Percentiles rank a stretch among this genome's conserved stretches.
Evolutionary conservation across 2,888 invertebrate genomes (phyloP).

Genomic region (Catocala fraxini): DNA sequence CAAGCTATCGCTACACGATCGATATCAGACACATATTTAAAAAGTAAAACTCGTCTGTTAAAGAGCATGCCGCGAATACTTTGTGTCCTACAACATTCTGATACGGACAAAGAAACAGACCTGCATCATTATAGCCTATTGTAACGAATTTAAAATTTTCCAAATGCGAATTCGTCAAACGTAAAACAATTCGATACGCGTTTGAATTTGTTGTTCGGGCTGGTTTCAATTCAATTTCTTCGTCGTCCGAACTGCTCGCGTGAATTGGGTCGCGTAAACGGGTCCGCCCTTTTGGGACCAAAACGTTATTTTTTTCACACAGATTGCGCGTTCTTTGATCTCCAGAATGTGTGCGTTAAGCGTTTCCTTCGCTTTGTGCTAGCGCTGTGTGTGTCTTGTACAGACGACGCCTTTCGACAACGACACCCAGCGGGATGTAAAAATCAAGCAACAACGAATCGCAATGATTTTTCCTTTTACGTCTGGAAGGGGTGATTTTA

Average conservation of each 20-base stretch:
- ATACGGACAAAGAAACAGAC: slow-evolving; percentile 78
- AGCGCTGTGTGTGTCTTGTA: slow-evolving; percentile 77
- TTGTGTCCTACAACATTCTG: slow-evolving; percentile 71
- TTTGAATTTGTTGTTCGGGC: slow-evolving; percentile 84
- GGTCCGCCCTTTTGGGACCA: slow-evolving; percentile 87
- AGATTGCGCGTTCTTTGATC: slow-evolving; percentile 87
- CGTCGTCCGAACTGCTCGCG: slow-evolving; percentile 81
- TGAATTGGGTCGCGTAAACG: slow-evolving; percentile 88
- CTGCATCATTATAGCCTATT: slow-evolving; percentile 86
- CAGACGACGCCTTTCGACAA: slow-evolving; percentile 66
- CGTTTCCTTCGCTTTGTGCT: slow-evolving; percentile 83
- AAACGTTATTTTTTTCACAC: slow-evolving; percentile 87
- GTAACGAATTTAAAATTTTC: slow-evolving; percentile 83
- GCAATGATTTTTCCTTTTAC: slow-evolving; percentile 64
- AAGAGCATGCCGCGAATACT: slow-evolving; percentile 75
- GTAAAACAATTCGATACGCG: slow-evolving; percentile 88
- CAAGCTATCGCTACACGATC: slow-evolving; percentile 82
- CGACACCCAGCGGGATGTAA: slow-evolving; percentile 81
- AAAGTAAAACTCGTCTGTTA: slow-evolving; percentile 66
- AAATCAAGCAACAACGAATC: slow-evolving; percentile 77
- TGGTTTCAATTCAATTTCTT: slow-evolving; percentile 86
- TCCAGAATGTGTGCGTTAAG: slow-evolving; percentile 86
- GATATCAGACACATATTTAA: slow-evolving; percentile 70
- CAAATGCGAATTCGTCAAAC: slow-evolving; percentile 86
- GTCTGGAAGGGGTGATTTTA: slow-evolving; percentile 40